Percentiles rank a stretch among this genome's conserved stretches.
Conservation (phyloP, 2,113 vertebrate species). For the Numida meleagris region DNA sequence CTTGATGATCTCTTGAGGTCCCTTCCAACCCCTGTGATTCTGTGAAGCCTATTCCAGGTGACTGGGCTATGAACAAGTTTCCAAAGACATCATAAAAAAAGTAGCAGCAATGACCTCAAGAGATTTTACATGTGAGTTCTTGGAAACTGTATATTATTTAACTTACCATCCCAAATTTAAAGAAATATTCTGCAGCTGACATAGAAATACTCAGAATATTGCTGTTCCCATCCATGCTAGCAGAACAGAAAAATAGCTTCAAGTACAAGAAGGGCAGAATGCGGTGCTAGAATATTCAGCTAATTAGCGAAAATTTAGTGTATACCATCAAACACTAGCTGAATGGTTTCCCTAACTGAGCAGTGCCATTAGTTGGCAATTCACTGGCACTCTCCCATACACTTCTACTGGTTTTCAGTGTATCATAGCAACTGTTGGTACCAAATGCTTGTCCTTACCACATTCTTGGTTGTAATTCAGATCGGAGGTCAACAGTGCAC, state of each 20-base stretch:
- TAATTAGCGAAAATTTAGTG: neutral
- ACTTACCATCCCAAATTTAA: neutral
- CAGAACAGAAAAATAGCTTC: neutral
- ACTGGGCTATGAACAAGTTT: neutral
- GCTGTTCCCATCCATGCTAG: neutral
- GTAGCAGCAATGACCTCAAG: neutral
- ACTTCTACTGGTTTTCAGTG: neutral
- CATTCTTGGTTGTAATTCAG: neutral
- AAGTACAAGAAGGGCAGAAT: neutral
- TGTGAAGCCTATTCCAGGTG: neutral
- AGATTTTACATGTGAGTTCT: neutral
- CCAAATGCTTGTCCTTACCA: neutral
- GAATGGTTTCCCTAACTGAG: neutral
- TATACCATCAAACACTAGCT: neutral
- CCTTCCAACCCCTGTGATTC: too few relatives aligned
- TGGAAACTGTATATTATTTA: neutral
- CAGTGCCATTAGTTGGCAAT: neutral
- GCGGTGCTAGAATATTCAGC: neutral
- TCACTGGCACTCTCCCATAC: neutral
- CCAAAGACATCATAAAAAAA: neutral
- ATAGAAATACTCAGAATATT: neutral
- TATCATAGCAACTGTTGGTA: neutral
- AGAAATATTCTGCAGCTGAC: neutral
- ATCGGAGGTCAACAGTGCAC: neutral
- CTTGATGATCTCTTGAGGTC: too few relatives aligned